Conservation (phyloP, 2,888 invertebrate genomes). For the Sarcophaga carnaria region DNA sequence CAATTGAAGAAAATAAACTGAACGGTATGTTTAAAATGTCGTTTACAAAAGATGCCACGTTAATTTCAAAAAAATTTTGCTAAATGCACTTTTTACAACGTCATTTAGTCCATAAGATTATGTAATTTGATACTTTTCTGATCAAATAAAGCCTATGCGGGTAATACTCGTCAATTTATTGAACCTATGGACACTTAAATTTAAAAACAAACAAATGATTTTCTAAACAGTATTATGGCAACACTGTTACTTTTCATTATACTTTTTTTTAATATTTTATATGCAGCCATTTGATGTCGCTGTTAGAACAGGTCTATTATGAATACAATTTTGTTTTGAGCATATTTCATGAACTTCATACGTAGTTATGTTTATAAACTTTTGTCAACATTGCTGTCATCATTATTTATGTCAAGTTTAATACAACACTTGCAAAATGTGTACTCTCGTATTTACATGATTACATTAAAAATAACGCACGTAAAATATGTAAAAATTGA, state of each 20-base stretch:
- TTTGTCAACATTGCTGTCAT: constrained; percentile 15
- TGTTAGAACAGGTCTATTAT: too few species aligned
- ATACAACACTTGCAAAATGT: constrained; percentile 16
- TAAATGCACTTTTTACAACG: too few species aligned
- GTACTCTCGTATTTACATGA: not conserved
- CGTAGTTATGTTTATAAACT: constrained; percentile 33
- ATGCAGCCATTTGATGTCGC: not conserved
- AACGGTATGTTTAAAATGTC: too few species aligned
- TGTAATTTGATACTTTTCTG: too few species aligned
- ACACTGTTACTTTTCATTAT: not conserved
- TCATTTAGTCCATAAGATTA: too few species aligned
- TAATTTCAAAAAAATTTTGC: too few species aligned
- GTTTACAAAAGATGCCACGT: too few species aligned
- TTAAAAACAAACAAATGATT: not conserved
- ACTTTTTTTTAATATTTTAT: not conserved
- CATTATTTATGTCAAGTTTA: constrained; percentile 38
- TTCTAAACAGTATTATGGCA: not conserved
- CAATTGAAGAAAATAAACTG: too few species aligned
- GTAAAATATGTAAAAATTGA: constrained; percentile 50
- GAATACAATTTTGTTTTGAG: too few species aligned
- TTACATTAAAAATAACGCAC: constrained; percentile 48
- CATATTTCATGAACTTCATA: not conserved
- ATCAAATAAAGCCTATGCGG: too few species aligned
- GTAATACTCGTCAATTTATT: too few species aligned
- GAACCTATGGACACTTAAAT: not conserved